Evolutionary conservation across 2,113 vertebrate genomes (phyloP).

Genomic region (Sterrhoptilus dennistouni): DNA sequence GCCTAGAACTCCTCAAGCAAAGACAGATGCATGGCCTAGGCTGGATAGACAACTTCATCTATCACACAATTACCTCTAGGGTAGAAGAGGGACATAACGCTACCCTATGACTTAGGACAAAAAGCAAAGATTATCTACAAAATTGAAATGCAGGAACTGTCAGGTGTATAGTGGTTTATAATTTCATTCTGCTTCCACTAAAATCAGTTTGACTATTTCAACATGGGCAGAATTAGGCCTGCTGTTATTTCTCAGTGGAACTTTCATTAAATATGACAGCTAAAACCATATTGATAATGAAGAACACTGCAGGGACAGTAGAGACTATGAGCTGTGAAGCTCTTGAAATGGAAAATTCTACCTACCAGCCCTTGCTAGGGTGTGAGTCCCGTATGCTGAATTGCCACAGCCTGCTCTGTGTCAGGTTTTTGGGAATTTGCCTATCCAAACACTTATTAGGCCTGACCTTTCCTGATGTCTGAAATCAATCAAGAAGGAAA

Average conservation of each 20-base stretch:
- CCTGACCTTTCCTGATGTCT: not conserved
- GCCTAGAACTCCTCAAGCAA: not conserved
- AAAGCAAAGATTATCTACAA: not conserved
- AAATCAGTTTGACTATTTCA: not conserved
- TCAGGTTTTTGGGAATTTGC: not conserved
- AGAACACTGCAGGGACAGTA: not conserved
- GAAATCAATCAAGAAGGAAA: not conserved
- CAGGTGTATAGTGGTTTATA: not conserved
- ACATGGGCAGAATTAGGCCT: not conserved
- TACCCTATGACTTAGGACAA: not conserved
- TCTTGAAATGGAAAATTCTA: not conserved
- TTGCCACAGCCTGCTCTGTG: not conserved
- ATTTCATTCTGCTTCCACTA: not conserved
- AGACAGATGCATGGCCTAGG: rapidly evolving
- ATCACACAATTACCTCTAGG: not conserved
- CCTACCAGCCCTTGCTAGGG: not conserved
- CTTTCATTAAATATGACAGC: not conserved
- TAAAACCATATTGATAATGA: not conserved
- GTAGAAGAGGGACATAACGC: not conserved
- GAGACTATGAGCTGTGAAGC: not conserved
- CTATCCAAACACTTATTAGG: not conserved
- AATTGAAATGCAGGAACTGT: not conserved
- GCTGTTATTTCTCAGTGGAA: not conserved
- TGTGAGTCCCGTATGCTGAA: not conserved
- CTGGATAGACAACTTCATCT: not conserved